Evolutionary conservation across 2,113 vertebrate genomes (phyloP).

Genomic region (Cranoglanis bouderius): DNA sequence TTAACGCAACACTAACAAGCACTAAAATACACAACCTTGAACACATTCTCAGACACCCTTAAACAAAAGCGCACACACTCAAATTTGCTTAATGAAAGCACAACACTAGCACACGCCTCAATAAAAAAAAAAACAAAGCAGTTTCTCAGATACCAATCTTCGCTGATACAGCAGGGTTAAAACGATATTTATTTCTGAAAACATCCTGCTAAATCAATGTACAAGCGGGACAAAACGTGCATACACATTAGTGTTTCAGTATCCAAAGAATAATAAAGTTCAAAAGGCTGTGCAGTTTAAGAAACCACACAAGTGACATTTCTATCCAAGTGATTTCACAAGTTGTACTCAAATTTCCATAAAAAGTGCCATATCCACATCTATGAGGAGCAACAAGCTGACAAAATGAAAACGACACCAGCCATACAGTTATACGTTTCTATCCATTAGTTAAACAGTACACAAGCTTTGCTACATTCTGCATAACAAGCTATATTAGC

Average conservation of each 20-base stretch:
- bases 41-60: neutral
- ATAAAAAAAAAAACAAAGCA: neutral
- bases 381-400: neutral
- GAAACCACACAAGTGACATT: neutral
- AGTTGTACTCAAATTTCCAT: neutral
- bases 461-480: neutral
- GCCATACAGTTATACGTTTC: neutral
- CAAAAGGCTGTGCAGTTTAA: neutral
- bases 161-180: neutral
- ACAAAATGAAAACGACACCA: neutral
- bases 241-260: neutral
- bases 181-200: neutral
- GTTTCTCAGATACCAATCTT: neutral
- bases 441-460: neutral
- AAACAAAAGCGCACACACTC: neutral
- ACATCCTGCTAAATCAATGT: neutral
- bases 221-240: neutral
- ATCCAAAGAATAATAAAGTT: neutral
- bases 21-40: neutral
- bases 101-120: neutral
- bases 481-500: neutral
- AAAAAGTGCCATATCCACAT: neutral
- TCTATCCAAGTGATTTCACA: neutral
- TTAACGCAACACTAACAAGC: neutral
- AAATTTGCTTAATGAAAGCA: neutral